Percentiles rank a stretch among this genome's conserved stretches.
Evolutionary conservation across 1,140 invertebrate genomes (phyloP).

Genomic region (Nautilus pompilius): DNA sequence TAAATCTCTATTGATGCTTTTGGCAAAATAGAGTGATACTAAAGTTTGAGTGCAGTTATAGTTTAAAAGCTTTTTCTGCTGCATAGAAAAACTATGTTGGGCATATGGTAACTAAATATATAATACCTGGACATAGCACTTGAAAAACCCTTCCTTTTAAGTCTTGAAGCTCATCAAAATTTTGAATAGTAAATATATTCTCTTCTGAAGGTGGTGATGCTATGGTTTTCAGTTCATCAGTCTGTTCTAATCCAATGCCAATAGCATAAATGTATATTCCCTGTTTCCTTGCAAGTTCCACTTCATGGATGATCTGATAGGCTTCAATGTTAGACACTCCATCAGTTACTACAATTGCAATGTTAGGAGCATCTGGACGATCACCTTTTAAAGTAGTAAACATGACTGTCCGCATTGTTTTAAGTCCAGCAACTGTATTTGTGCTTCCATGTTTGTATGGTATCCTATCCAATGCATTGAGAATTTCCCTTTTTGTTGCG

Average conservation of each 20-base stretch:
- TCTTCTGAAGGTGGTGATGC: background rate
- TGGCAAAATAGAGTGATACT: too few relatives aligned
- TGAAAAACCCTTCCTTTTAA: conserved; percentile 24
- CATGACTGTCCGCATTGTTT: conserved; percentile 13
- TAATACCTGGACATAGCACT: conserved; percentile 22
- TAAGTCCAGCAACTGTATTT: conserved; percentile 16
- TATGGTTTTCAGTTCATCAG: background rate
- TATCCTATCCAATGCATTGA: conserved; percentile 13
- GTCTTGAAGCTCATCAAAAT: conserved; percentile 26
- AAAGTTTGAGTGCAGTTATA: too few relatives aligned
- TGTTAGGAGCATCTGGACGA: conserved; percentile 16
- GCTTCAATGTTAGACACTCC: conserved; percentile 25
- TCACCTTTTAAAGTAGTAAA: conserved; percentile 19
- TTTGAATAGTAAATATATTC: conserved; percentile 3
- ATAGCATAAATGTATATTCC: conserved; percentile 2
- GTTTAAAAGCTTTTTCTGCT: too few relatives aligned
- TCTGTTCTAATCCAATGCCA: background rate
- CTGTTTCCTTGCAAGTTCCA: conserved; percentile 11
- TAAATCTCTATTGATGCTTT: too few relatives aligned
- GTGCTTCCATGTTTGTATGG: conserved; percentile 18
- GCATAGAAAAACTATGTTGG: too few relatives aligned
- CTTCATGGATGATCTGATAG: conserved; percentile 9
- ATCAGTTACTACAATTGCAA: conserved; percentile 29
- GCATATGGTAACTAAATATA: too few relatives aligned
- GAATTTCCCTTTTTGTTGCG: conserved; percentile 4